Evolutionary conservation across 2,113 vertebrate species (phyloP).

Genomic region (Aspidoscelis tigris): DNA sequence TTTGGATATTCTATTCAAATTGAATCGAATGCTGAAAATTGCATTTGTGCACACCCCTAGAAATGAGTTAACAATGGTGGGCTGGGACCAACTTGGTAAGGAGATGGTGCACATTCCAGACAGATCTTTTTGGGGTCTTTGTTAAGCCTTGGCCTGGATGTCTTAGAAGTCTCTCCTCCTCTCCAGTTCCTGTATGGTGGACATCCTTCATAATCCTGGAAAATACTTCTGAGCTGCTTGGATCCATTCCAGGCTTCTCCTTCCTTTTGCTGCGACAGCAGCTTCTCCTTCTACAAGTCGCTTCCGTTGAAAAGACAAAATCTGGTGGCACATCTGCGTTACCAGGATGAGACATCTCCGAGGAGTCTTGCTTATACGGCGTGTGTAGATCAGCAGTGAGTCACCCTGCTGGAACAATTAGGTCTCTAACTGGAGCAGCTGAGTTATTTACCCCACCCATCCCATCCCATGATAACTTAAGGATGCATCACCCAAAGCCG

Average conservation of each 20-base stretch:
- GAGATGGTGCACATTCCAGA: no score
- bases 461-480: slow-evolving; percentile 27
- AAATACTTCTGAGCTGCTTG: neutral
- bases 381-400: slow-evolving; percentile 15
- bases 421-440: slow-evolving; percentile 33
- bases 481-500: slow-evolving; percentile 34
- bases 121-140: no score
- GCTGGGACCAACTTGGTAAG: no score
- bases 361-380: neutral
- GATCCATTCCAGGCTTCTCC: neutral
- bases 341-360: neutral
- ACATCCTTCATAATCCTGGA: neutral
- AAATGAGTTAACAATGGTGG: no score
- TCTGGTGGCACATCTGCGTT: neutral
- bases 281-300: neutral
- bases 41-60: no score
- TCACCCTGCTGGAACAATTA: slow-evolving; percentile 9
- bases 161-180: no score
- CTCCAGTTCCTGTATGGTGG: neutral
- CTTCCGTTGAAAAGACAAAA: neutral
- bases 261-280: no score
- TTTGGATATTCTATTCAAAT: no score
- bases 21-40: no score
- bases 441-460: slow-evolving; percentile 42
- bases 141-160: neutral